phyloP scores from a whole-genome alignment of 2,888 invertebrate species.

The Helobdella robusta region DNA sequence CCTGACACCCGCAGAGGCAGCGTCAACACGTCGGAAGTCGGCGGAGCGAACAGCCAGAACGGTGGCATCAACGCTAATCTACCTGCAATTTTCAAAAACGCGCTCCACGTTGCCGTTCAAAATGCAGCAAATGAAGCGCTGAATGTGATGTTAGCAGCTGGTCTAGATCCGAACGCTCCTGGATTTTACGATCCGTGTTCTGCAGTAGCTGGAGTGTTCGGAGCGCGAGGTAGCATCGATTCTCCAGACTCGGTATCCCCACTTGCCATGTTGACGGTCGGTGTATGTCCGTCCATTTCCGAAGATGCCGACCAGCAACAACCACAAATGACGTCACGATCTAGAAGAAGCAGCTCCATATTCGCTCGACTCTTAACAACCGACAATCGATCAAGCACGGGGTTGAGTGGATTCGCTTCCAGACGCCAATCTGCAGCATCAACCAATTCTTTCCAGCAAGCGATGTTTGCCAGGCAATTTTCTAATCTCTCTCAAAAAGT shows the following conservation, averaged over 20 bases:
- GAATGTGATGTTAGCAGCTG: slow-evolving; percentile 53
- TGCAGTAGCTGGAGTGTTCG: slow-evolving; percentile 22
- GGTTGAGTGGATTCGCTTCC: neutral
- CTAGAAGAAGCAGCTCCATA: slow-evolving; percentile 22
- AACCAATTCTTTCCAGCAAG: neutral
- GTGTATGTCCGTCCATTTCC: slow-evolving; percentile 19
- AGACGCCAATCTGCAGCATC: slow-evolving; percentile 13
- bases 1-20: slow-evolving; percentile 26
- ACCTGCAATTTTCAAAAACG: slow-evolving; percentile 52
- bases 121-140: slow-evolving; percentile 54
- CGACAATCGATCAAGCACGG: slow-evolving; percentile 6
- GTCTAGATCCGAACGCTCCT: slow-evolving; percentile 56
- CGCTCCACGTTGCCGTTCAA: slow-evolving; percentile 57
- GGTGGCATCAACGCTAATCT: neutral
- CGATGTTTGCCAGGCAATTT: neutral
- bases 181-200: slow-evolving; percentile 38
- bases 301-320: slow-evolving; percentile 13
- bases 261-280: slow-evolving; percentile 16
- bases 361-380: slow-evolving; percentile 16
- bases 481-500: neutral
- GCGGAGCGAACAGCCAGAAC: neutral
- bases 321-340: neutral
- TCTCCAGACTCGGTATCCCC: slow-evolving; percentile 18
- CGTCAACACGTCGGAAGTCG: slow-evolving; percentile 9
- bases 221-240: slow-evolving; percentile 15